Conservation (phyloP, 2,113 vertebrate species). For the Poicephalus gulielmi region DNA sequence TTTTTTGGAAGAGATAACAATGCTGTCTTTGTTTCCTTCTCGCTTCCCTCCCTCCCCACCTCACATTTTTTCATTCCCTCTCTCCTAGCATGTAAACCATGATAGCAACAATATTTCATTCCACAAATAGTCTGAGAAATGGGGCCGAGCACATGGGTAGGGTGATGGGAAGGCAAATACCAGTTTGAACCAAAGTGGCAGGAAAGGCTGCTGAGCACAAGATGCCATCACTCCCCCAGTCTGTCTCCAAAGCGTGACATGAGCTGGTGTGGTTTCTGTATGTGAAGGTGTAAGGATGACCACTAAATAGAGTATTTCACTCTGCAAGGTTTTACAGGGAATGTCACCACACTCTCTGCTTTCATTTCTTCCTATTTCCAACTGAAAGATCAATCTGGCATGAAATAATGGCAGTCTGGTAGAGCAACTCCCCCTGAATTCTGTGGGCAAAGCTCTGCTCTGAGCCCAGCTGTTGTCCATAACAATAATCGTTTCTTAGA, state of each 20-base stretch:
- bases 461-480: background rate
- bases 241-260: background rate
- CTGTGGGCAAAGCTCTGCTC: background rate
- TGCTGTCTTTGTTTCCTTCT: conserved; percentile 62
- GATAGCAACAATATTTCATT: conserved; percentile 34
- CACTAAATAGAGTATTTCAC: background rate
- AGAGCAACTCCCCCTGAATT: background rate
- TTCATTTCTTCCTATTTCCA: background rate
- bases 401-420: background rate
- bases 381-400: background rate
- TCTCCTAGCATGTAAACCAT: conserved; percentile 36
- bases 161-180: background rate
- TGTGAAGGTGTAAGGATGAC: background rate
- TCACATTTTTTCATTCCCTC: background rate
- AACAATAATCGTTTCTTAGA: background rate
- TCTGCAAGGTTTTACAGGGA: background rate
- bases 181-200: background rate
- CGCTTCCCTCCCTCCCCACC: background rate
- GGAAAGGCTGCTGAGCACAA: background rate
- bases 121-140: conserved; percentile 33
- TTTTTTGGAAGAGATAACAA: conserved; percentile 70
- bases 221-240: fast-evolving
- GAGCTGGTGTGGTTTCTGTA: background rate
- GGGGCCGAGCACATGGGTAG: background rate
- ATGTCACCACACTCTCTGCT: background rate